Evolutionary conservation across 2,888 invertebrate species (phyloP).

Genomic region (Charanyca ferruginea): DNA sequence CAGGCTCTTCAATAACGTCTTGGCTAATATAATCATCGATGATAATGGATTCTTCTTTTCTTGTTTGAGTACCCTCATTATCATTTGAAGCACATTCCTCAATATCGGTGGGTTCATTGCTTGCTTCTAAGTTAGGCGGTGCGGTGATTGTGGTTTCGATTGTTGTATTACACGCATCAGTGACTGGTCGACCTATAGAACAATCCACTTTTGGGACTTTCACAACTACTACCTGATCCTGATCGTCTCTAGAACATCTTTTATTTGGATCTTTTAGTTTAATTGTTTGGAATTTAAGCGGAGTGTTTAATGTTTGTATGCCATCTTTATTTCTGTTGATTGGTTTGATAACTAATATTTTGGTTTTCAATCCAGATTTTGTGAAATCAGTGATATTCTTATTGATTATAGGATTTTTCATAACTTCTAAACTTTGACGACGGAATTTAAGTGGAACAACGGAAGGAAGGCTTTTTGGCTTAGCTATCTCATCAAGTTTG

Average conservation of each 20-base stretch:
- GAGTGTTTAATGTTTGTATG: conserved; percentile 70
- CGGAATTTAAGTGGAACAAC: conserved; percentile 83
- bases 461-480: conserved; percentile 73
- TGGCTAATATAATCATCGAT: conserved; percentile 19
- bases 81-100: conserved; percentile 36
- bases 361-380: conserved; percentile 87
- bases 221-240: conserved; percentile 84
- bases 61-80: conserved; percentile 24
- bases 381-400: conserved; percentile 84
- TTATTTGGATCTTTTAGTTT: conserved; percentile 92
- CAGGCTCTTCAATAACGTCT: conserved; percentile 34
- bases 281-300: conserved; percentile 91
- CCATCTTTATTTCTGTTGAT: conserved; percentile 84
- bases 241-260: conserved; percentile 74
- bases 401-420: conserved; percentile 86
- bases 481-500: conserved; percentile 59
- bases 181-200: conserved; percentile 65
- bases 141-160: conserved; percentile 12
- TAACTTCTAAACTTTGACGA: conserved; percentile 83
- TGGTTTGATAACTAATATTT: conserved; percentile 87
- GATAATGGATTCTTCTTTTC: conserved; percentile 22
- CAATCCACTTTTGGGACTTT: conserved; percentile 85
- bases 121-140: conserved; percentile 31
- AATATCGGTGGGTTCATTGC: conserved; percentile 37
- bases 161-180: conserved; percentile 51